Evolutionary conservation across 2,797 vertebrate species (phyloP), one percentile per base, ranked within the genome.

Genomic region (Eulemur rubriventer): DNA sequence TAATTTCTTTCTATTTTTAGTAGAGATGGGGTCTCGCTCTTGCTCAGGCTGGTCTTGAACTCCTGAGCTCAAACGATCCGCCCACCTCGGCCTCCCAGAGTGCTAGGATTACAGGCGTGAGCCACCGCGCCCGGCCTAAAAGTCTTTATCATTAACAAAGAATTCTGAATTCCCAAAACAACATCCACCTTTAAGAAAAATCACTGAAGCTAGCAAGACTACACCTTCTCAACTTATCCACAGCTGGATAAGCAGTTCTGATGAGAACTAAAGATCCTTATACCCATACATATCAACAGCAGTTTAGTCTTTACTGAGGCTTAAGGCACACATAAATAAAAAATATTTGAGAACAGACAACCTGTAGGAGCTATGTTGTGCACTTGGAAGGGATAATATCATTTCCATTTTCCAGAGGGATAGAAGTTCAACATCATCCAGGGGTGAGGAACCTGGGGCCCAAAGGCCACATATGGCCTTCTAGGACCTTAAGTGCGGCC

Each of bases 61-160:
- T n/a, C n/a, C n/a, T n/a, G n/a, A n/a, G n/a, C n/a, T n/a, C n/a
- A n/a, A n/a, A n/a, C n/a, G n/a, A n/a, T n/a, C n/a, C n/a, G n/a
- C n/a, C n/a, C n/a, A n/a, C n/a, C n/a, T n/a, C n/a, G n/a, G n/a
- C n/a, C n/a, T n/a, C n/a, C n/a, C n/a, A n/a, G n/a, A n/a, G n/a
- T n/a, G n/a, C n/a, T n/a, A n/a, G n/a, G n/a, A n/a, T n/a, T n/a
- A n/a, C n/a, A n/a, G n/a, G n/a, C n/a, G n/a, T n/a, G n/a, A n/a
- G n/a, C n/a, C n/a, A n/a, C n/a, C n/a, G n/a, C n/a, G n/a, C n/a
- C n/a, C n/a, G n/a, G n/a, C n/a, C n/a, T n/a, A 46, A 28, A 76
- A 79, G 17, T 59, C 90, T 94, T 93, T 91, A 72, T 87, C 79
- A 73, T 78, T 46, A 48, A 88, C 55, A 72, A 95, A 89, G 67